phyloP scores from a whole-genome alignment of 2,888 invertebrate species.

The Mongoloraphidia duomilia region DNA sequence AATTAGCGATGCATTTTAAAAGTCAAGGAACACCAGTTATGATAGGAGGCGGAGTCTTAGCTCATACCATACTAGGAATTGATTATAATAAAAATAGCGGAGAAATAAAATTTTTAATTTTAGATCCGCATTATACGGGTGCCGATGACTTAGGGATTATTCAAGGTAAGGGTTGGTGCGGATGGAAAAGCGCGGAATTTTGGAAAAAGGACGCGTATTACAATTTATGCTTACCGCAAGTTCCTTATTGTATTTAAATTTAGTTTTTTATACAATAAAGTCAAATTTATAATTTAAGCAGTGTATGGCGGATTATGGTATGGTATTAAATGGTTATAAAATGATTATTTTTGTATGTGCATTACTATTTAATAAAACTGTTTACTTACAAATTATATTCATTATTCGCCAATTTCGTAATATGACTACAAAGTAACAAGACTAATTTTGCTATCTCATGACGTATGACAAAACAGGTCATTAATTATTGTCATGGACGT shows the following conservation, averaged over 20 bases:
- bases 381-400: too few relatives aligned
- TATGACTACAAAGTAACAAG: too few relatives aligned
- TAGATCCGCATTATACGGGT: constrained; percentile 97
- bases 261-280: too few relatives aligned
- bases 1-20: constrained; percentile 80
- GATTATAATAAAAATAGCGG: constrained; percentile 69
- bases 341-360: too few relatives aligned
- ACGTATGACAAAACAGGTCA: too few relatives aligned
- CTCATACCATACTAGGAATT: constrained; percentile 94
- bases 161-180: constrained; percentile 85
- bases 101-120: constrained; percentile 78
- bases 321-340: too few relatives aligned
- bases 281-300: too few relatives aligned
- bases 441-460: too few relatives aligned
- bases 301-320: too few relatives aligned
- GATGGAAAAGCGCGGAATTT: constrained; percentile 89
- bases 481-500: too few relatives aligned
- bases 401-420: too few relatives aligned
- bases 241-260: constrained; percentile 33
- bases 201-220: constrained; percentile 94
- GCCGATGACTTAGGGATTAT: constrained; percentile 62
- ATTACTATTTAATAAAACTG: too few relatives aligned
- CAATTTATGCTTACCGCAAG: constrained; percentile 87
- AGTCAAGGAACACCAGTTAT: constrained; percentile 92
- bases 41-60: constrained; percentile 91